A percentile compares a stretch with the other conserved stretches of the same genome.
These are phyloP conservation scores for Cyrtodaria siliqua DNA, from an alignment of 2,888 invertebrate species.

Conservation along the genomic window DNA sequence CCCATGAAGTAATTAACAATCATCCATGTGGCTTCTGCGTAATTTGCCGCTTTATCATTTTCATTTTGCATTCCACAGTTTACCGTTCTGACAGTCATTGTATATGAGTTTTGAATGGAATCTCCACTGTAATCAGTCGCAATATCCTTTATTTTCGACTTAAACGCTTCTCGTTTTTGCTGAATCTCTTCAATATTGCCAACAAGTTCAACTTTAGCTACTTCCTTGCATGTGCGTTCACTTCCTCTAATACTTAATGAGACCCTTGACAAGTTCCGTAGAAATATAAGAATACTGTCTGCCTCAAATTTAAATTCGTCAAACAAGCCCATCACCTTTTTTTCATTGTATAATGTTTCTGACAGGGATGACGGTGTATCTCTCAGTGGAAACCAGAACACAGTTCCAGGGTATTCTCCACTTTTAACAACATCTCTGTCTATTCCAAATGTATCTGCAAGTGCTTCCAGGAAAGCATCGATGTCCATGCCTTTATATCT, in stretches of 20 bases:
- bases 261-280: slow-evolving; percentile 61
- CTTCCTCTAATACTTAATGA: not conserved
- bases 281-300: slow-evolving; percentile 77
- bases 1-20: slow-evolving; percentile 36
- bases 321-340: slow-evolving; percentile 72
- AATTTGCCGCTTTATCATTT: too few relatives aligned
- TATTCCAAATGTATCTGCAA: slow-evolving; percentile 69
- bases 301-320: slow-evolving; percentile 75
- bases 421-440: slow-evolving; percentile 40
- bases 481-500: slow-evolving; percentile 18
- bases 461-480: slow-evolving; percentile 48
- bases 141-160: not conserved
- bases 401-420: slow-evolving; percentile 74
- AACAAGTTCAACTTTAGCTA: not conserved
- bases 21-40: slow-evolving; percentile 14
- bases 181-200: not conserved
- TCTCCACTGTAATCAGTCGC: too few relatives aligned
- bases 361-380: slow-evolving; percentile 71
- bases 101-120: too few relatives aligned
- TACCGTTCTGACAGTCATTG: too few relatives aligned
- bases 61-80: too few relatives aligned
- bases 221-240: not conserved
- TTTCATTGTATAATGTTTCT: slow-evolving; percentile 66
- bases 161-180: not conserved
- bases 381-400: slow-evolving; percentile 82